Evolutionary conservation across 2,797 vertebrate genomes (phyloP).

Genomic region (Microchirus variegatus): DNA sequence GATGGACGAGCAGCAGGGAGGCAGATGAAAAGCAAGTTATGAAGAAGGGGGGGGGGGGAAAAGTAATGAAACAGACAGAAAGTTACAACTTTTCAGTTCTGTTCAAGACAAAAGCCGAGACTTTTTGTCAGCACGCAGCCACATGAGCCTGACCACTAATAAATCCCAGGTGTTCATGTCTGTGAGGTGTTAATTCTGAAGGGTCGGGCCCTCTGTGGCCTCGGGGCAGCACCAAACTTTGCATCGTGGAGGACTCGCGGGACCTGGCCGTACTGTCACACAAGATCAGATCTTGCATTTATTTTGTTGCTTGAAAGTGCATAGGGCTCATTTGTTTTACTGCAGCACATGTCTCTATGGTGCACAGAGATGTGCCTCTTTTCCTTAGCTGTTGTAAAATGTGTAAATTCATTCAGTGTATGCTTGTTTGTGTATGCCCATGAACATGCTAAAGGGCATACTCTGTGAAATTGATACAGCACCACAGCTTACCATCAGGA

Average conservation of each 20-base stretch:
- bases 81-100: slow-evolving; percentile 46
- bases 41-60: slow-evolving; percentile 36
- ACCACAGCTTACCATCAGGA: slow-evolving; percentile 67
- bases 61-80: slow-evolving; percentile 36
- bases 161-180: slow-evolving; percentile 71
- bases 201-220: slow-evolving; percentile 63
- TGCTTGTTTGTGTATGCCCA: slow-evolving; percentile 24
- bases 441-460: slow-evolving; percentile 61
- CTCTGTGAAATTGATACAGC: slow-evolving; percentile 68
- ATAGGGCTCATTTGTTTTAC: slow-evolving; percentile 28
- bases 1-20: slow-evolving; percentile 63
- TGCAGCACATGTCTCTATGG: slow-evolving; percentile 12
- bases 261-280: slow-evolving; percentile 58
- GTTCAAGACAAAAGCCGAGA: slow-evolving; percentile 41
- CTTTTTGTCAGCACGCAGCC: slow-evolving; percentile 42
- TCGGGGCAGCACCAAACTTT: slow-evolving; percentile 49
- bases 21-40: slow-evolving; percentile 64
- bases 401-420: background rate
- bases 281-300: slow-evolving; percentile 64
- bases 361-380: slow-evolving; percentile 31
- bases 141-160: slow-evolving; percentile 59
- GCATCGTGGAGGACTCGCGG: slow-evolving; percentile 56
- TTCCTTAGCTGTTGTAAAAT: slow-evolving; percentile 14
- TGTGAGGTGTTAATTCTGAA: slow-evolving; percentile 75
- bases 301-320: slow-evolving; percentile 47